These are phyloP conservation scores for Prionailurus viverrinus DNA, from an alignment of 2,113 vertebrate species.

Conservation along the genomic window DNA sequence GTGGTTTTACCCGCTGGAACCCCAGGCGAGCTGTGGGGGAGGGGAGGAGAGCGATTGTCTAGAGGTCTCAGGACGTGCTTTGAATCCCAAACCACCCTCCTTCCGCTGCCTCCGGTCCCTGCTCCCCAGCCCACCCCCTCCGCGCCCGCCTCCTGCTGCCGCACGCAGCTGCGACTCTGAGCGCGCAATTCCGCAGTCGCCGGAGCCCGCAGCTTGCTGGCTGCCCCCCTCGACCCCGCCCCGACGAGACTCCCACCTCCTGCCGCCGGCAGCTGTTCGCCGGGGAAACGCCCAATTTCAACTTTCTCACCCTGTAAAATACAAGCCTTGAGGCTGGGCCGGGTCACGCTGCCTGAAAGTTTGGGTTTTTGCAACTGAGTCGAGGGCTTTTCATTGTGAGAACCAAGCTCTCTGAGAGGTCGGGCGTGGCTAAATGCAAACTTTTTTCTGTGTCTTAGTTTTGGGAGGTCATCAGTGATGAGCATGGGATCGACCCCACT, in stretches of 20 bases:
- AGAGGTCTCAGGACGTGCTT: conserved; percentile 46
- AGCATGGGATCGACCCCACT: conserved; percentile 93
- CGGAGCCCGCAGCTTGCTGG: not conserved
- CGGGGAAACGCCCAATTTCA: conserved; percentile 68
- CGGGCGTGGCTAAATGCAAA: not conserved
- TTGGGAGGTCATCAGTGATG: conserved; percentile 94
- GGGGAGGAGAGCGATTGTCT: not conserved
- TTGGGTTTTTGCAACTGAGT: not conserved
- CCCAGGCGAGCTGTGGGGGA: not conserved
- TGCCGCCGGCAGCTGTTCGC: conserved; percentile 30
- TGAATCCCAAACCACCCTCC: conserved; percentile 26
- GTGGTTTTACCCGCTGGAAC: not conserved
- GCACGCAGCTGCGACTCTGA: not conserved
- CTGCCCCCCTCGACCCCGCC: too few relatives aligned
- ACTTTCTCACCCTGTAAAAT: not conserved
- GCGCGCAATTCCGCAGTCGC: not conserved
- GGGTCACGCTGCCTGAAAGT: not conserved
- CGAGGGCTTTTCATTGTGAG: not conserved
- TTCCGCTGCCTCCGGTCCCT: not conserved
- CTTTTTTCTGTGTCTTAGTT: conserved; percentile 86
- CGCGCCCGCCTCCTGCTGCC: accelerated
- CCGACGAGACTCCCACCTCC: not conserved
- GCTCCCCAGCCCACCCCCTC: not conserved
- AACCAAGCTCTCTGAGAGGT: not conserved
- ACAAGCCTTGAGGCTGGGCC: not conserved